Percentiles rank a stretch among this genome's conserved stretches.
phyloP scores from a whole-genome alignment of 2,113 vertebrate genomes.

The Panurus biarmicus region DNA sequence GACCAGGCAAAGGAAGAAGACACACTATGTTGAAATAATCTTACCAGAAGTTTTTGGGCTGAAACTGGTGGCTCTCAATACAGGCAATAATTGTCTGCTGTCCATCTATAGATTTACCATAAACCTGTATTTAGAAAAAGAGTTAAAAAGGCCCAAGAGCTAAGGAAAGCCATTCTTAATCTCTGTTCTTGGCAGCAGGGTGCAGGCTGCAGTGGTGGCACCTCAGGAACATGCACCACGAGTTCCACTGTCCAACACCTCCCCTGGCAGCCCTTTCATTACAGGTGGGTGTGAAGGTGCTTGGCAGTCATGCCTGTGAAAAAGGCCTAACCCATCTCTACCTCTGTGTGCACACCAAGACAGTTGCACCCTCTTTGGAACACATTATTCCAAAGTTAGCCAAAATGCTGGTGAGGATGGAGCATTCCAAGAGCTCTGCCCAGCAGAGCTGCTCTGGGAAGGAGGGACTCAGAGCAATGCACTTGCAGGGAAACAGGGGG shows the following conservation, averaged over 20 bases:
- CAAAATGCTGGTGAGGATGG: background rate
- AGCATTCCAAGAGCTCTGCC: background rate
- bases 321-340: background rate
- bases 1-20: background rate
- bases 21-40: background rate
- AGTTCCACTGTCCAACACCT: background rate
- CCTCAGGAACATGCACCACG: background rate
- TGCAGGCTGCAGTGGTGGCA: background rate
- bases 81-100: slow-evolving; percentile 94
- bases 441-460: background rate
- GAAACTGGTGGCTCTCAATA: slow-evolving; percentile 95
- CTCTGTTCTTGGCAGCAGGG: background rate
- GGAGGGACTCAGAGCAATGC: background rate
- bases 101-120: slow-evolving; percentile 94
- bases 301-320: background rate
- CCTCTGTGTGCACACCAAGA: background rate
- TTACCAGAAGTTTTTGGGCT: slow-evolving; percentile 97
- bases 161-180: background rate
- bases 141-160: background rate
- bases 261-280: background rate
- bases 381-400: background rate
- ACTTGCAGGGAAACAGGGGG: background rate
- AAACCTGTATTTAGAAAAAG: slow-evolving; percentile 78
- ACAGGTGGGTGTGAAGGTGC: background rate
- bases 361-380: background rate